These are phyloP conservation scores for Caenorhabditis sinica DNA, from an alignment of 2,888 invertebrate species.

Conservation along the genomic window DNA sequence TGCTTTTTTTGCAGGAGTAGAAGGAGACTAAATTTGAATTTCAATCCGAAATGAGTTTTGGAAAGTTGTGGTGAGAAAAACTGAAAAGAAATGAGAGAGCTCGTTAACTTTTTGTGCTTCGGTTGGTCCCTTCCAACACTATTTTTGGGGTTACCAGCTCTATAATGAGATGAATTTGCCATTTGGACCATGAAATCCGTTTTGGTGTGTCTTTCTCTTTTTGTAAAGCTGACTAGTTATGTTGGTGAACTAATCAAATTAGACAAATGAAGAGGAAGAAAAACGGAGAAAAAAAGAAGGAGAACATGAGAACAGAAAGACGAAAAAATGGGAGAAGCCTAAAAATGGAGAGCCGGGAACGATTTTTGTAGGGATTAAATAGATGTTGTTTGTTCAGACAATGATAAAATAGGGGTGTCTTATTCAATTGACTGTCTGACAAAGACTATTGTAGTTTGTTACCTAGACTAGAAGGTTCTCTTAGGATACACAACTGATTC, in stretches of 20 bases:
- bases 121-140: constrained; percentile 7
- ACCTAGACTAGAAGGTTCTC: no score
- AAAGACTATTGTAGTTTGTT: no score
- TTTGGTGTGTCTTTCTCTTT: constrained; percentile 32
- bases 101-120: constrained; percentile 48
- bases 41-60: constrained; percentile 38
- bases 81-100: constrained; percentile 15
- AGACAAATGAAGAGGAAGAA: constrained; percentile 23
- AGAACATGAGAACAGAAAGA: constrained; percentile 17
- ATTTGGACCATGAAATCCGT: constrained; percentile 52
- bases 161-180: constrained; percentile 51
- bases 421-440: no score
- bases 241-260: constrained; percentile 35
- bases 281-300: not conserved
- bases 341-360: not conserved
- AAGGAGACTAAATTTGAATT: constrained; percentile 49
- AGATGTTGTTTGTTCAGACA: not conserved
- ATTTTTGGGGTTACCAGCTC: not conserved
- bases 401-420: not conserved
- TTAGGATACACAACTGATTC: no score
- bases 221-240: constrained; percentile 26
- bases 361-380: not conserved
- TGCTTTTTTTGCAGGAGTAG: constrained; percentile 13
- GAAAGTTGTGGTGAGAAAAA: not conserved
- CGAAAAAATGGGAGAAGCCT: not conserved